Evolutionary conservation across 2,888 invertebrate species (phyloP).

Genomic region (Eurois occulta): DNA sequence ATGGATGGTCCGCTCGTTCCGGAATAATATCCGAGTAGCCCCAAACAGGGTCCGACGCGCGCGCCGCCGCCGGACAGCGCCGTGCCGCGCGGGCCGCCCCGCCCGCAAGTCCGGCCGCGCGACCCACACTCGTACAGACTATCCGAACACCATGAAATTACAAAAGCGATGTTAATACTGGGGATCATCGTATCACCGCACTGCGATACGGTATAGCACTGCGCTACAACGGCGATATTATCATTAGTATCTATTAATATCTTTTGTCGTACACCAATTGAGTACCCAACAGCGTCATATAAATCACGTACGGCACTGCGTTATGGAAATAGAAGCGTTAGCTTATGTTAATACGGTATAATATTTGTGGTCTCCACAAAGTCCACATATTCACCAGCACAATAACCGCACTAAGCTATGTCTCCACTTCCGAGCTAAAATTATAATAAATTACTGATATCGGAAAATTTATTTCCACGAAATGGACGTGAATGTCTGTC

Average conservation of each 20-base stretch:
- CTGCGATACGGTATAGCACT: constrained; percentile 21
- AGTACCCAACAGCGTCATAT: constrained; percentile 37
- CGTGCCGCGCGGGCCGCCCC: constrained; percentile 34
- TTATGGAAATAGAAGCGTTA: constrained; percentile 51
- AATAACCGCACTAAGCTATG: constrained; percentile 52
- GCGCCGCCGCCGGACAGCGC: constrained; percentile 45
- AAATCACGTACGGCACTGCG: constrained; percentile 50
- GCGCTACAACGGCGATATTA: constrained; percentile 22
- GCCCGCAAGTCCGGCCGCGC: constrained; percentile 30
- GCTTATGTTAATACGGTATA: constrained; percentile 43
- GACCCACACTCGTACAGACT: constrained; percentile 63
- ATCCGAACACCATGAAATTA: constrained; percentile 60
- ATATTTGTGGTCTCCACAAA: constrained; percentile 43
- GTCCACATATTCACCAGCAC: constrained; percentile 47
- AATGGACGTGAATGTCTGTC: constrained; percentile 41
- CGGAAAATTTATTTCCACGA: constrained; percentile 41
- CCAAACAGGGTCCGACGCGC: constrained; percentile 67
- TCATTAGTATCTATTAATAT: constrained; percentile 56
- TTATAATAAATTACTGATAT: constrained; percentile 59
- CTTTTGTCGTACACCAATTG: constrained; percentile 34
- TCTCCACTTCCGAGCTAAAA: constrained; percentile 37
- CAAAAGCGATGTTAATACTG: constrained; percentile 55
- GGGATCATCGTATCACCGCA: constrained; percentile 26
- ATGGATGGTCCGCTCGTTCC: constrained; percentile 81
- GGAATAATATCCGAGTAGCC: constrained; percentile 85